A percentile compares a stretch with the other conserved stretches of the same genome.
These are phyloP conservation scores for Platorchestia sp. DNA, from an alignment of 1,140 invertebrate species.

Conservation along the genomic window DNA sequence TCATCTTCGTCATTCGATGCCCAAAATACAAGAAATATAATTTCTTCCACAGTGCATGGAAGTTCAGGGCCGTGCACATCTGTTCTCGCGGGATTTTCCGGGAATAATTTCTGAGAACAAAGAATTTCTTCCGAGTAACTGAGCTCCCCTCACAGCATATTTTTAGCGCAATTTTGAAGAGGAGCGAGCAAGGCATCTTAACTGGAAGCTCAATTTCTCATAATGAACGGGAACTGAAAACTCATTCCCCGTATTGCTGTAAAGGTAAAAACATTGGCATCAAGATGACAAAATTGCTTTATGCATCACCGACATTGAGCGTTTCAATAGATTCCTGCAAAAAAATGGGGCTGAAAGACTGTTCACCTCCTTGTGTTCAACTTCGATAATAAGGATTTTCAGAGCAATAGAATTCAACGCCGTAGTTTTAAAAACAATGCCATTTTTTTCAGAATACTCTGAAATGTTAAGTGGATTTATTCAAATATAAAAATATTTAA, in stretches of 20 bases:
- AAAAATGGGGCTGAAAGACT: too few species aligned
- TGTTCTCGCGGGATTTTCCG: neutral
- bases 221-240: neutral
- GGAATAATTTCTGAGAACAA: neutral
- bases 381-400: too few species aligned
- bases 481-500: too few species aligned
- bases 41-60: neutral
- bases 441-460: too few species aligned
- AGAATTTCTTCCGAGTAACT: neutral
- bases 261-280: neutral
- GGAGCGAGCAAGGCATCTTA: neutral
- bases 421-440: too few species aligned
- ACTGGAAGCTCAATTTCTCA: neutral
- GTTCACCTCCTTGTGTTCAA: too few species aligned
- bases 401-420: too few species aligned
- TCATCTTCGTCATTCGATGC: neutral
- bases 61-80: neutral
- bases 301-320: neutral
- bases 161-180: neutral
- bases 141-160: neutral
- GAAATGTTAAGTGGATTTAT: too few species aligned
- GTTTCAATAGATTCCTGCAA: neutral
- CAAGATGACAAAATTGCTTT: neutral
- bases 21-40: neutral
- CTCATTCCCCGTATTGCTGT: neutral